A percentile compares a stretch with the other conserved stretches of the same genome.
Conservation (phyloP, 1,140 invertebrate genomes). For the Nymphalis io region DNA sequence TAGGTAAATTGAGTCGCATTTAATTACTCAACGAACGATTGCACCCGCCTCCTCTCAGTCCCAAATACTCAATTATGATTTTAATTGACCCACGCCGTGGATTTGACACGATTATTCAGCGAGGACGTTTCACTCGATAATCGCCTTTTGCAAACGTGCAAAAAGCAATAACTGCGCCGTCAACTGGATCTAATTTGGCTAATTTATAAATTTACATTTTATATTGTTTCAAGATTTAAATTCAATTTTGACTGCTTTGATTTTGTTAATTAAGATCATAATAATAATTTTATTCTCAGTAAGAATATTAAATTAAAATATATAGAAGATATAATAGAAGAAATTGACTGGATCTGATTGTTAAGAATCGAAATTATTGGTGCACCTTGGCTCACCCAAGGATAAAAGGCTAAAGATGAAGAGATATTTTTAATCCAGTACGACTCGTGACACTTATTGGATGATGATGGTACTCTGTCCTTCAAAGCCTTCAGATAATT, state of each 20-base stretch:
- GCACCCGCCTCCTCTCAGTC: slow-evolving; percentile 18
- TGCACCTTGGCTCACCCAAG: no score
- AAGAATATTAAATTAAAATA: no score
- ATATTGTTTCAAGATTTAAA: not conserved
- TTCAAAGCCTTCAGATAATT: no score
- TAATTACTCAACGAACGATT: slow-evolving; percentile 26
- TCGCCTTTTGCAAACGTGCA: slow-evolving; percentile 52
- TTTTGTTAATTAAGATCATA: no score
- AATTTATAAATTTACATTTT: slow-evolving; percentile 25
- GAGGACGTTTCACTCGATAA: slow-evolving; percentile 50
- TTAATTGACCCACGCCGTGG: slow-evolving; percentile 69
- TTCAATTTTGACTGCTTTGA: not conserved
- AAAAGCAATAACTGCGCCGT: slow-evolving; percentile 39
- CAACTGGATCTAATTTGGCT: slow-evolving; percentile 24
- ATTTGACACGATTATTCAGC: slow-evolving; percentile 63
- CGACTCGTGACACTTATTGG: no score
- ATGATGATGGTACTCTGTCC: no score
- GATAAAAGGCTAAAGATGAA: no score
- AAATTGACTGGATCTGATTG: no score
- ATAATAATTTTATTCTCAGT: no score
- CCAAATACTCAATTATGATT: slow-evolving; percentile 71
- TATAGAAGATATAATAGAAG: no score
- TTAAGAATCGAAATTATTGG: no score
- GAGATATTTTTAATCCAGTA: no score
- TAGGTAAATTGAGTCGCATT: slow-evolving; percentile 26